Evolutionary conservation across 2,113 vertebrate species (phyloP).

Genomic region (Poeciliopsis occidentalis): DNA sequence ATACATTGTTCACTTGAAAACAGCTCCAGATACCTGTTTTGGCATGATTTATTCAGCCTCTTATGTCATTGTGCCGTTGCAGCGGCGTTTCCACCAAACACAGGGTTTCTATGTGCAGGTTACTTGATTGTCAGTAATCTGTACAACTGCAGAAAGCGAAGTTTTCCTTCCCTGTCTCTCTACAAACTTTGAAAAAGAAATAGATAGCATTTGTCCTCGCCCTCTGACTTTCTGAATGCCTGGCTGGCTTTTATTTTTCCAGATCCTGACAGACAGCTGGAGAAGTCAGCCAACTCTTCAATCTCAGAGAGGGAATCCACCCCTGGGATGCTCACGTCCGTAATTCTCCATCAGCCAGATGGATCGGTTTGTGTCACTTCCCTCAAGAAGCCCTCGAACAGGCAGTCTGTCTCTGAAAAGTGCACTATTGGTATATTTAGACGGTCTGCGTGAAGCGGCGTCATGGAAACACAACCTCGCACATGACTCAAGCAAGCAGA

Average conservation of each 20-base stretch:
- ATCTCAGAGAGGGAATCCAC: constrained; percentile 28
- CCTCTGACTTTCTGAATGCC: constrained; percentile 27
- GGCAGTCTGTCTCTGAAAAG: constrained; percentile 24
- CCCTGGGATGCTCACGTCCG: constrained; percentile 45
- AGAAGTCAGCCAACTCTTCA: constrained; percentile 37
- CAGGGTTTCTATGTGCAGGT: too few relatives aligned
- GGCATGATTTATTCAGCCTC: too few relatives aligned
- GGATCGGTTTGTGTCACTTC: constrained; percentile 46
- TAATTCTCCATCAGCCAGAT: constrained; percentile 62
- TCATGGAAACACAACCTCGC: constrained; percentile 32
- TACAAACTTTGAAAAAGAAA: not conserved
- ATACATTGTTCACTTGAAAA: too few relatives aligned
- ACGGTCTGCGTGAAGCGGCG: not conserved
- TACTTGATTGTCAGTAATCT: too few relatives aligned
- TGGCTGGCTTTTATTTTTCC: constrained; percentile 27
- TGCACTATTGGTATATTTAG: constrained; percentile 15
- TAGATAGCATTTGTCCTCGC: not conserved
- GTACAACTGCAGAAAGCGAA: too few relatives aligned
- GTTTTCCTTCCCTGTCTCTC: too few relatives aligned
- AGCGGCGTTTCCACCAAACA: too few relatives aligned
- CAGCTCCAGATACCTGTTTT: too few relatives aligned
- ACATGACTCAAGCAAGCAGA: constrained; percentile 26
- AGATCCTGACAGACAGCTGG: constrained; percentile 49
- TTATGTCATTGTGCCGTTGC: too few relatives aligned
- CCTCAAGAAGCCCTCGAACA: constrained; percentile 24